Evolutionary conservation across 2,113 vertebrate species (phyloP).

Genomic region (Tupaia tana): DNA sequence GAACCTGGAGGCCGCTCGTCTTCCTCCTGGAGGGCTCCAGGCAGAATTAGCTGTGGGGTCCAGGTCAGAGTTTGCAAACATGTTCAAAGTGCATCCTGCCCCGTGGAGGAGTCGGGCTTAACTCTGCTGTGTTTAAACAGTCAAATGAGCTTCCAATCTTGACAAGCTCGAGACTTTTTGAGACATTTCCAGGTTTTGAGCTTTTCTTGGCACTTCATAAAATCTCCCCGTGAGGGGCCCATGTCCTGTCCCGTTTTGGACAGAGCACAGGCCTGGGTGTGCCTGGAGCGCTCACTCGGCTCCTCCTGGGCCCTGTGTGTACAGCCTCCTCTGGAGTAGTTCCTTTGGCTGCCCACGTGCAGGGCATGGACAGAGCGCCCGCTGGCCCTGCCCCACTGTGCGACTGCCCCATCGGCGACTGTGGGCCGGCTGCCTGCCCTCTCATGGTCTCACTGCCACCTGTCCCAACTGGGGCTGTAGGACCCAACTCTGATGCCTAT

Average conservation of each 20-base stretch:
- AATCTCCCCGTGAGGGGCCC: neutral
- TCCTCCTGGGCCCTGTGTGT: rapidly evolving
- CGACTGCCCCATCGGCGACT: neutral
- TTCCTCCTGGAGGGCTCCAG: neutral
- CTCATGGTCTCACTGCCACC: neutral
- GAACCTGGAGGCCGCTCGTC: too few species aligned
- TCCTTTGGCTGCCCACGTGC: neutral
- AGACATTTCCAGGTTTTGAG: neutral
- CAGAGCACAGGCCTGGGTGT: rapidly evolving
- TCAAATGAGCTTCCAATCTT: neutral
- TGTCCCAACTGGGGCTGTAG: neutral
- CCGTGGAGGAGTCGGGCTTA: too few species aligned
- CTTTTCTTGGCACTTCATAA: neutral
- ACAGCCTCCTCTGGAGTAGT: neutral
- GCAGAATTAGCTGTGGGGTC: neutral
- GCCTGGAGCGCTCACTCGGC: neutral
- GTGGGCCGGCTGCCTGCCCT: neutral
- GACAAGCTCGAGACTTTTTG: neutral
- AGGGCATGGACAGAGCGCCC: rapidly evolving
- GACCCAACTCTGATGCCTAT: neutral
- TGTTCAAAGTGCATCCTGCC: neutral
- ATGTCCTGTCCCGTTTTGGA: rapidly evolving
- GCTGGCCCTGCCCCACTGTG: neutral
- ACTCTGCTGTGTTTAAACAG: neutral
- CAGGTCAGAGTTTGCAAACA: neutral